Base-by-base conservation (phyloP, 1,140 invertebrate species). In the Bombyx mandarina region DNA sequence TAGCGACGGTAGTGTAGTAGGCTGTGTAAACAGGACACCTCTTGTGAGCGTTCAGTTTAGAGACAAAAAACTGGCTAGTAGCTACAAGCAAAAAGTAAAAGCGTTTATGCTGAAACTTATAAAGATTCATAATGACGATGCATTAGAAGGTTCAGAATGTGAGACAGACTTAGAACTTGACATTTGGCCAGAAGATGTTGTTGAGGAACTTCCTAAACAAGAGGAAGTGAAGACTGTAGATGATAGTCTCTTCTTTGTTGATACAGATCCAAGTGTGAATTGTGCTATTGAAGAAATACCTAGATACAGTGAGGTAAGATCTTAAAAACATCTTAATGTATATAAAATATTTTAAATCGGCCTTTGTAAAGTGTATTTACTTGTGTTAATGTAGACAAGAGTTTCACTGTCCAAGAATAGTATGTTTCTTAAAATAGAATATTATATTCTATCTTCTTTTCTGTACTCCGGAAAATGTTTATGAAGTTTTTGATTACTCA, bases 101-200 rank as follows among this genome's bases (percentile, higher is more conserved):
- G 64, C 70, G 12, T 87, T 84, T 73, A 75, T 87, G 59, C 60
- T 79, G 54, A 73, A 71, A 18, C 62, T 87, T 18, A 73, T 88
- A 52, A 83, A 82, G 57, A 52, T 74, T 26, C 66, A 75, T 62
- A 65, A 70, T 43, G 59, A 60, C 3, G 70, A 73, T 42, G 61
- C 7, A 53, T 50, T 55, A 12, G 71, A 60, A 1, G 71, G 62
- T 2, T 62, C 62, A n/a, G 77, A 80, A 6, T 71, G 50, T 63
- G 84, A 86, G 10, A 79, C 78, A 57, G 83, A 88, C 54, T 64
- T 77, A 48, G 85, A 88, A 62, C 58, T 88, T 9, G 79, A 83
- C 54, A 81, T 88, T 56, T 88, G 84, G 82, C 77, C 81, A 8
- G 76, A 80, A 57, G 81, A 86, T 47, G 66, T 82, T 42, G 22